phyloP scores from a whole-genome alignment of 2,797 vertebrate genomes.

The Oryzias sinensis region DNA sequence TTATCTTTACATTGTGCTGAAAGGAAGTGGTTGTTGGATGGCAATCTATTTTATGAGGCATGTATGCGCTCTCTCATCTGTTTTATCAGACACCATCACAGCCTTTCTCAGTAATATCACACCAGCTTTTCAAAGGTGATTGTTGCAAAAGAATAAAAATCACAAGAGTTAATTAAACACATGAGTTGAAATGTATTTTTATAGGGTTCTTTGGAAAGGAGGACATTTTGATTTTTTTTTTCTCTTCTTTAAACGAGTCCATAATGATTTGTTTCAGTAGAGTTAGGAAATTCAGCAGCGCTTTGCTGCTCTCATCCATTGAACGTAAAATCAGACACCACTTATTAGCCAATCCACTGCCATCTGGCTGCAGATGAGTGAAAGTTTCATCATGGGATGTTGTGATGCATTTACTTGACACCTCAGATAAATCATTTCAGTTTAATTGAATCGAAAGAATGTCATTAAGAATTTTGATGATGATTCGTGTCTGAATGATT shows the following conservation, averaged over 20 bases:
- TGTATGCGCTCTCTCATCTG: slow-evolving; percentile 69
- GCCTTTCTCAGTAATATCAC: slow-evolving; percentile 41
- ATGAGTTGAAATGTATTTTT: slow-evolving; percentile 36
- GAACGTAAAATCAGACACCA: slow-evolving; percentile 40
- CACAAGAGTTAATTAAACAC: slow-evolving; percentile 62
- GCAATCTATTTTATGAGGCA: slow-evolving; percentile 76
- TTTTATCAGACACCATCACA: slow-evolving; percentile 48
- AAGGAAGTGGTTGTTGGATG: slow-evolving; percentile 68
- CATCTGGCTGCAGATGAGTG: slow-evolving; percentile 73
- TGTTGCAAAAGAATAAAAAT: slow-evolving; percentile 48
- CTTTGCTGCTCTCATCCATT: slow-evolving; percentile 41
- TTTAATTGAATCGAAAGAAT: slow-evolving; percentile 76
- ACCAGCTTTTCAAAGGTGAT: slow-evolving; percentile 58
- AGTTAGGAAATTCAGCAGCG: slow-evolving; percentile 29
- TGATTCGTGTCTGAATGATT: slow-evolving; percentile 79
- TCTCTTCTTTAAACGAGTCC: slow-evolving; percentile 6
- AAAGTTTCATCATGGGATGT: slow-evolving; percentile 64
- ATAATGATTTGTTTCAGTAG: background rate
- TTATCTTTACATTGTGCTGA: slow-evolving; percentile 53
- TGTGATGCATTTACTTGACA: slow-evolving; percentile 61
- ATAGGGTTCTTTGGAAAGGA: slow-evolving; percentile 10
- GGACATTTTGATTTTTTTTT: slow-evolving; percentile 3
- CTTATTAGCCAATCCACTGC: slow-evolving; percentile 63
- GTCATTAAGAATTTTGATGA: slow-evolving; percentile 74
- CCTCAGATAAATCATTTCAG: slow-evolving; percentile 52